Evolutionary conservation across 1,140 invertebrate genomes (phyloP).

Genomic region (Drosophila tristis): DNA sequence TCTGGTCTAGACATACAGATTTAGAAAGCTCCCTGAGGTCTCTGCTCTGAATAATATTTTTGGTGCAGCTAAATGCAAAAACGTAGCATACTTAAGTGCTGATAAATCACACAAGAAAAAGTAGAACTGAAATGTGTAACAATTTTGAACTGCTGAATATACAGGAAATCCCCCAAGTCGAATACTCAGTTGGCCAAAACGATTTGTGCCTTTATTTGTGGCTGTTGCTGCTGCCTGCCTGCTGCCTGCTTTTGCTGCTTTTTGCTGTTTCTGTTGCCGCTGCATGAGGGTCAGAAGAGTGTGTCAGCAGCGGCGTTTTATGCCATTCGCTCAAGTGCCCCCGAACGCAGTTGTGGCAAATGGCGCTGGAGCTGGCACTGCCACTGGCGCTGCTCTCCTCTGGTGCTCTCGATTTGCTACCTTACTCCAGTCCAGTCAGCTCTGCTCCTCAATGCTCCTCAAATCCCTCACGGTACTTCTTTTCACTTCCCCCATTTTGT

Average conservation of each 20-base stretch:
- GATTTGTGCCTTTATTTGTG: slow-evolving; percentile 1
- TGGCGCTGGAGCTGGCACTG: slow-evolving; percentile 21
- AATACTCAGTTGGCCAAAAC: neutral
- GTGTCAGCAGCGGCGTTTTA: slow-evolving; percentile 53
- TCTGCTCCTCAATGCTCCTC: too few species aligned
- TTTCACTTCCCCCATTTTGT: slow-evolving; percentile 9
- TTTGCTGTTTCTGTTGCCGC: slow-evolving; percentile 26
- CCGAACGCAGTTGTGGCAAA: slow-evolving; percentile 73
- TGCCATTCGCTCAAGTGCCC: slow-evolving; percentile 65
- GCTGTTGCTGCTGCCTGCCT: slow-evolving; percentile 3
- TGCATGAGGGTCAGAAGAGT: slow-evolving; percentile 11
- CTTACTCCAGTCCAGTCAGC: slow-evolving; percentile 9
- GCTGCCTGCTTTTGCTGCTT: slow-evolving; percentile 14
- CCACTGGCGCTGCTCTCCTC: slow-evolving; percentile 6
- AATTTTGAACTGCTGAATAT: too few species aligned
- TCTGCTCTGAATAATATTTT: too few species aligned
- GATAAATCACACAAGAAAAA: too few species aligned
- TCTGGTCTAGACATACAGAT: too few species aligned
- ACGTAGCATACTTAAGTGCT: too few species aligned
- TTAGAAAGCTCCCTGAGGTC: neutral
- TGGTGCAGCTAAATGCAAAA: too few species aligned
- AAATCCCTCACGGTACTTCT: too few species aligned
- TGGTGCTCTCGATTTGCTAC: slow-evolving; percentile 48
- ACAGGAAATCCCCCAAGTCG: slow-evolving; percentile 13
- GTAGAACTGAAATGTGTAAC: too few species aligned